Percentiles rank a stretch among this genome's conserved stretches.
Conservation (phyloP, 2,888 invertebrate species). For the Ophion obscuratus region DNA sequence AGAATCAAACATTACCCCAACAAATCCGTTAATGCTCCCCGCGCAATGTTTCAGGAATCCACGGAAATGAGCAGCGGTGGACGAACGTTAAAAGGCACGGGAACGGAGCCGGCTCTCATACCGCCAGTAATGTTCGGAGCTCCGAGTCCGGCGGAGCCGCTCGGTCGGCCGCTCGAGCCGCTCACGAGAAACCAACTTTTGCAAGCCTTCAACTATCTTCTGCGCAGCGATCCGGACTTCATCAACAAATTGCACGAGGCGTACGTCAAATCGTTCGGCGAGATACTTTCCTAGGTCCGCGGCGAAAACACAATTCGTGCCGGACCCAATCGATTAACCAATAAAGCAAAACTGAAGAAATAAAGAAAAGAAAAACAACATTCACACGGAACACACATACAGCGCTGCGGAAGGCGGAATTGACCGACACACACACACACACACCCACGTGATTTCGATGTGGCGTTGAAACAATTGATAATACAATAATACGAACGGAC, state of each 20-base stretch:
- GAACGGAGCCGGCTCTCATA: conserved; percentile 89
- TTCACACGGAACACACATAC: background rate
- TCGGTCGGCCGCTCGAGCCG: conserved; percentile 87
- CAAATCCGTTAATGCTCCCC: background rate
- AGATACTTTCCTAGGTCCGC: conserved; percentile 85
- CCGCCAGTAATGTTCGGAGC: conserved; percentile 93
- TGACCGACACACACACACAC: background rate
- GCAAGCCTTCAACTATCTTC: conserved; percentile 94
- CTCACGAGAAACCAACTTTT: conserved; percentile 94
- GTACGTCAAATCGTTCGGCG: conserved; percentile 94
- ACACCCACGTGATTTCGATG: conserved; percentile 8
- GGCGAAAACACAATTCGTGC: background rate
- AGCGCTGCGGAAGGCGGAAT: conserved; percentile 14
- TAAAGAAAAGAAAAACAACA: background rate
- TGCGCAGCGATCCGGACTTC: conserved; percentile 95
- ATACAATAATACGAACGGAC: background rate
- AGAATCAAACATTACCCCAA: background rate
- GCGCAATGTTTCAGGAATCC: conserved; percentile 69
- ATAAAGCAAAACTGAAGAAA: background rate
- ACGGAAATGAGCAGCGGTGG: conserved; percentile 73
- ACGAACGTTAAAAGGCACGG: conserved; percentile 71
- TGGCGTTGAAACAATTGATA: conserved; percentile 24
- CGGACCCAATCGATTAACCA: background rate
- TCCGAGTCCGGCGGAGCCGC: conserved; percentile 80
- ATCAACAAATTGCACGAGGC: conserved; percentile 96